A percentile compares a stretch with the other conserved stretches of the same genome.
These are phyloP conservation scores for Laticauda laticaudata DNA, from an alignment of 2,113 vertebrate species.

Conservation along the genomic window DNA sequence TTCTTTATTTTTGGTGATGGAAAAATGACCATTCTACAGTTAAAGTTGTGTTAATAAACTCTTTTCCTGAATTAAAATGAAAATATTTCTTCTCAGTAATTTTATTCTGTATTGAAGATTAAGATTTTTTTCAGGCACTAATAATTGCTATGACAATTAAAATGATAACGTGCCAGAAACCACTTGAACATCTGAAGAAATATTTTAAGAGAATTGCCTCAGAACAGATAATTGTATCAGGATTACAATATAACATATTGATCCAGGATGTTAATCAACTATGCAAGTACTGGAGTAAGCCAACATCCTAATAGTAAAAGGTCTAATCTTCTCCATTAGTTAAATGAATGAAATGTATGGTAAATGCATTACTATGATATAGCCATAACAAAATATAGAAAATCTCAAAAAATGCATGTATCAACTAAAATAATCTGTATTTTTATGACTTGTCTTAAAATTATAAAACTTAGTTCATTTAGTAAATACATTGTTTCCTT, in stretches of 20 bases:
- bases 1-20: neutral
- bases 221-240: neutral
- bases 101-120: neutral
- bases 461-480: neutral
- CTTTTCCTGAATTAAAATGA: neutral
- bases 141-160: neutral
- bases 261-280: neutral
- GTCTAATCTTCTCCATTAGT: neutral
- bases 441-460: neutral
- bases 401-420: conserved; percentile 1
- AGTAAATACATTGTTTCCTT: neutral
- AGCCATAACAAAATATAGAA: neutral
- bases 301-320: neutral
- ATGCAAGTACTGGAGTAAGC: neutral
- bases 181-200: neutral
- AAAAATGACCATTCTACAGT: neutral
- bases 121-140: neutral
- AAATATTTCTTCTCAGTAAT: neutral
- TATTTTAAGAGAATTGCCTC: neutral
- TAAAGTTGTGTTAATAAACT: neutral
- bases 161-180: neutral
- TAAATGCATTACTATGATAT: neutral
- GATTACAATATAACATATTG: neutral
- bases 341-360: neutral
- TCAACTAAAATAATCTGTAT: neutral